These are phyloP conservation scores for Ectemnius lituratus DNA, from an alignment of 2,888 invertebrate species.

Conservation along the genomic window DNA sequence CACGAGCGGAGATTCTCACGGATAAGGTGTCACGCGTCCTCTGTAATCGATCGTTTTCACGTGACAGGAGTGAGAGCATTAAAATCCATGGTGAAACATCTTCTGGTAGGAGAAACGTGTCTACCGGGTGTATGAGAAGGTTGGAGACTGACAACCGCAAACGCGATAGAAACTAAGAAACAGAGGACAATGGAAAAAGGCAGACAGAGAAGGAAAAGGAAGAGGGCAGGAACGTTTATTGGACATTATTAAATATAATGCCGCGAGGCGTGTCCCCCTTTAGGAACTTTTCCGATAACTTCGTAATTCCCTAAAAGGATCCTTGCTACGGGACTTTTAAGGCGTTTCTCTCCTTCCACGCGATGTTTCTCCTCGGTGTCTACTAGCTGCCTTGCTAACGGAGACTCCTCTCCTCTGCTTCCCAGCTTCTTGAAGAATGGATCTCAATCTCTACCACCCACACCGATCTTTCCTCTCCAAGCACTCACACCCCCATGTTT, in stretches of 20 bases:
- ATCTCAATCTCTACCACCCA: slow-evolving; percentile 28
- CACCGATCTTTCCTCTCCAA: background rate
- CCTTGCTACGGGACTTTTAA: slow-evolving; percentile 58
- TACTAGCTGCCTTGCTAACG: slow-evolving; percentile 34
- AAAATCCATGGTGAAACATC: slow-evolving; percentile 15
- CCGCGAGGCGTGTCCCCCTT: slow-evolving; percentile 64
- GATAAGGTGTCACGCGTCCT: slow-evolving; percentile 26
- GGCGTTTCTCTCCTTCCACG: slow-evolving; percentile 43
- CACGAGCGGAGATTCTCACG: slow-evolving; percentile 18
- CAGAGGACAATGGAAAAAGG: background rate
- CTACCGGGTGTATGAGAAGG: slow-evolving; percentile 10
- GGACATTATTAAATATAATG: slow-evolving; percentile 72
- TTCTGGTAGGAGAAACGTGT: slow-evolving; percentile 8
- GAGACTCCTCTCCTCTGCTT: slow-evolving; percentile 27
- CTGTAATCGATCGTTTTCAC: slow-evolving; percentile 52
- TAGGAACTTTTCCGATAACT: slow-evolving; percentile 69
- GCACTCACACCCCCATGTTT: background rate
- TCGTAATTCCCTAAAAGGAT: slow-evolving; percentile 70
- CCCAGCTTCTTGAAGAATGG: slow-evolving; percentile 43
- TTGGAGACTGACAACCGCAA: background rate
- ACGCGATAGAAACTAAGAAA: background rate
- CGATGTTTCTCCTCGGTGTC: slow-evolving; percentile 43
- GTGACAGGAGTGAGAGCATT: slow-evolving; percentile 45
- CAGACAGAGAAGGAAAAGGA: slow-evolving; percentile 24
- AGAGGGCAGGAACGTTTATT: slow-evolving; percentile 55